Base-by-base conservation (phyloP, 1,140 invertebrate genomes). In the Bombus cullumanus region DNA sequence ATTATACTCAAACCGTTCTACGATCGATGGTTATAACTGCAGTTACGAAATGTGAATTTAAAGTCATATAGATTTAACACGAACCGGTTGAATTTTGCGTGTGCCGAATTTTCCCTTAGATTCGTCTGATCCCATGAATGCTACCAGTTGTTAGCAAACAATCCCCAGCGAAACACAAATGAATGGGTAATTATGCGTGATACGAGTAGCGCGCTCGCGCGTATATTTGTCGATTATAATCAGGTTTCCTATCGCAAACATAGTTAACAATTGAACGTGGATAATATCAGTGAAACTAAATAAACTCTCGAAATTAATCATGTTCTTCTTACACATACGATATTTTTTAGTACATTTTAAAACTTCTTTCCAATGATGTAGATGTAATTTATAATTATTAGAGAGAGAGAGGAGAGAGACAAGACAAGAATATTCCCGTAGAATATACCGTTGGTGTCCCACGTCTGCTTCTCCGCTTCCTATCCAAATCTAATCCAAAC, bases 161-260 rank as follows among this genome's bases (percentile, higher is more conserved):
- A 79, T 90, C 59, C 53, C 77, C 69, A 79, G 74, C 76, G 80
- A 78, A 69, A 78, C 86, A 64, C 62, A 89, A 89, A 85, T 86
- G 85, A 85, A 79, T 69, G 68, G 69, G 85, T 79, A 87, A 89
- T 89, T 89, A 90, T 87, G 86, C 85, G 85, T 86, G 85, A 90
- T 77, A 82, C 74, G 41, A 86, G 76, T 77, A 59, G 57, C 43
- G 75, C 76, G 80, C 79, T 81, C 84, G 69, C 78, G 87, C 79
- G 82, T 76, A 86, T 72, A 81, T 89, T 22, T 41, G 41, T 59
- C 69, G 69, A 34, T 47, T 41, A 53, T 57, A 83, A 83, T 83
- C 53, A 66, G 13, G 68, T 84, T 79, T 62, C 37, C 57, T 43
- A 62, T 41, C 66, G 15, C 66, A 47, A 69, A 64, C 76, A 62